Conservation (phyloP, 2,888 invertebrate species). For the Nephrotoma guestfalica region DNA sequence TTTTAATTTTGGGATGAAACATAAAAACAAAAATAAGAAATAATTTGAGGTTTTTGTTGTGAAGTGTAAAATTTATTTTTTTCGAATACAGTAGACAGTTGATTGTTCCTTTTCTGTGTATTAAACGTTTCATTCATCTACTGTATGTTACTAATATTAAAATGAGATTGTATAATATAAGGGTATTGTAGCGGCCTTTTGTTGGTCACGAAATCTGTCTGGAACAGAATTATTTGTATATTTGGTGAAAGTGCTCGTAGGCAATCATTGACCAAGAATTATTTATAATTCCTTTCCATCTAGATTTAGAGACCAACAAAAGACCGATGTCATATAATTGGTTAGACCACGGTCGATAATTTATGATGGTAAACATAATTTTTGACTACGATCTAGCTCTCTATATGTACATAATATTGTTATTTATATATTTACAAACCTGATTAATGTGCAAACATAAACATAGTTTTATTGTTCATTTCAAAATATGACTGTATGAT, state of each 20-base stretch:
- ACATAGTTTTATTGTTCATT: background rate
- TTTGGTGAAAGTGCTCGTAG: too few relatives aligned
- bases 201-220: too few relatives aligned
- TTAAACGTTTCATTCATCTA: background rate
- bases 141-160: background rate
- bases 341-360: background rate
- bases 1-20: background rate
- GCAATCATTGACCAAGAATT: too few relatives aligned
- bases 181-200: background rate
- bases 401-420: background rate
- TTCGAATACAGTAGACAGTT: background rate
- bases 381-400: background rate
- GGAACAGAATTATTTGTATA: too few relatives aligned
- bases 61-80: background rate
- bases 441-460: background rate
- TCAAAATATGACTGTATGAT: background rate
- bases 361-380: background rate
- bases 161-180: background rate
- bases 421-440: background rate
- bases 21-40: background rate
- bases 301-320: too few relatives aligned
- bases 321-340: too few relatives aligned
- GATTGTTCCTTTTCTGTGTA: background rate
- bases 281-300: too few relatives aligned
- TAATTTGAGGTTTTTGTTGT: background rate